phyloP scores from a whole-genome alignment of 2,888 invertebrate species.

The Pterostichus niger region DNA sequence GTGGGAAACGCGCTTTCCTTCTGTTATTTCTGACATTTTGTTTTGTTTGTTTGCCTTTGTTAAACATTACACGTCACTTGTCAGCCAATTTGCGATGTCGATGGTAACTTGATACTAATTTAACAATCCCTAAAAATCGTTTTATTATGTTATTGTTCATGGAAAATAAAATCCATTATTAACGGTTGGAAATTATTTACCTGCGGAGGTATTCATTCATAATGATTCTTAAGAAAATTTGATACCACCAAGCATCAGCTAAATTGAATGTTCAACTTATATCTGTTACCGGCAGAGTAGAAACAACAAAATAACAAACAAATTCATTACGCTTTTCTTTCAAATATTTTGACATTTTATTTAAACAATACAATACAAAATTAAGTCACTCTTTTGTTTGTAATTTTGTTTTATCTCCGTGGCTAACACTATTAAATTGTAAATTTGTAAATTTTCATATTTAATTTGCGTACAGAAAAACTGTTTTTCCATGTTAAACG shows the following conservation, averaged over 20 bases:
- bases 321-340: too few species aligned
- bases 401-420: too few species aligned
- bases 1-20: constrained; percentile 53
- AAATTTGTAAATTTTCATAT: too few species aligned
- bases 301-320: too few species aligned
- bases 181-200: constrained; percentile 13
- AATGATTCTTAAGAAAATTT: constrained; percentile 5
- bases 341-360: too few species aligned
- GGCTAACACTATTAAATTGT: too few species aligned
- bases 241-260: not conserved
- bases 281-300: too few species aligned
- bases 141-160: constrained; percentile 20
- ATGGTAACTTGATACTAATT: constrained; percentile 59
- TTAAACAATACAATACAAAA: too few species aligned
- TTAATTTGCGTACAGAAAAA: too few species aligned
- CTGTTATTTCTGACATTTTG: constrained; percentile 45
- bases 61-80: constrained; percentile 59
- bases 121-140: constrained; percentile 18
- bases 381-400: too few species aligned
- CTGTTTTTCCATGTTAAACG: too few species aligned
- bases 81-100: constrained; percentile 54
- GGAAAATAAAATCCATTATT: constrained; percentile 45
- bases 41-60: constrained; percentile 53
- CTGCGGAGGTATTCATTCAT: constrained; percentile 22
- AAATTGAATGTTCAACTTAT: too few species aligned